A percentile compares a stretch with the other conserved stretches of the same genome.
phyloP scores from a whole-genome alignment of 2,113 vertebrate genomes.

The Antidorcas marsupialis region DNA sequence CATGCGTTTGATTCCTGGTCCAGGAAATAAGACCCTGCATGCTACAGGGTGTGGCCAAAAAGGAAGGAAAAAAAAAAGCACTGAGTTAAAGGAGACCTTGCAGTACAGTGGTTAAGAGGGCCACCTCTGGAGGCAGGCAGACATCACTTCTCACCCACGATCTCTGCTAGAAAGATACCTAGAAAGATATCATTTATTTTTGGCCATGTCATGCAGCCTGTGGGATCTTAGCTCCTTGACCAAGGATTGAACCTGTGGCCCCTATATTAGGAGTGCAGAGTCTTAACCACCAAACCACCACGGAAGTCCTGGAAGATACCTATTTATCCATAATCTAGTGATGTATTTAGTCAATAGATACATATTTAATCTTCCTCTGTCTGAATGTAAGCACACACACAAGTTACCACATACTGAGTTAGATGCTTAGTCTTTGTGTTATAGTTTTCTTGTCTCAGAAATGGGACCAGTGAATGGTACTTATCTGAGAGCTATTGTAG shows the following conservation, averaged over 20 bases:
- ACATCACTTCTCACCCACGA: not conserved
- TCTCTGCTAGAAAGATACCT: not conserved
- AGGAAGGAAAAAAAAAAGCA: not conserved
- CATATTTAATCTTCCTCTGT: not conserved
- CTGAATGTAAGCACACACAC: not conserved
- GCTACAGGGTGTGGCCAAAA: not conserved
- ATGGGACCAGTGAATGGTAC: not conserved
- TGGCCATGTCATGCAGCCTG: not conserved
- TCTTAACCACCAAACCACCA: not conserved
- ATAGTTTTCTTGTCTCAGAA: not conserved
- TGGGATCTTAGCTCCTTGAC: not conserved
- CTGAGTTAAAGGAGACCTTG: not conserved
- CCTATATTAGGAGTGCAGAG: not conserved
- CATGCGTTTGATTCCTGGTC: not conserved
- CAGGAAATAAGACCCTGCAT: not conserved
- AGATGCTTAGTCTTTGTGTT: not conserved
- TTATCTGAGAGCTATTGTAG: not conserved
- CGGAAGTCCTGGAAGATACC: not conserved
- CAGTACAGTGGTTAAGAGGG: not conserved
- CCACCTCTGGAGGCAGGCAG: not conserved
- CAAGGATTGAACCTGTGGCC: not conserved
- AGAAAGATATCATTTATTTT: not conserved
- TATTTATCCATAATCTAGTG: not conserved
- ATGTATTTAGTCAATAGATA: not conserved
- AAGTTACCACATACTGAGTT: not conserved